phyloP scores from a whole-genome alignment of 2,797 vertebrate species.

The Gila robusta region DNA sequence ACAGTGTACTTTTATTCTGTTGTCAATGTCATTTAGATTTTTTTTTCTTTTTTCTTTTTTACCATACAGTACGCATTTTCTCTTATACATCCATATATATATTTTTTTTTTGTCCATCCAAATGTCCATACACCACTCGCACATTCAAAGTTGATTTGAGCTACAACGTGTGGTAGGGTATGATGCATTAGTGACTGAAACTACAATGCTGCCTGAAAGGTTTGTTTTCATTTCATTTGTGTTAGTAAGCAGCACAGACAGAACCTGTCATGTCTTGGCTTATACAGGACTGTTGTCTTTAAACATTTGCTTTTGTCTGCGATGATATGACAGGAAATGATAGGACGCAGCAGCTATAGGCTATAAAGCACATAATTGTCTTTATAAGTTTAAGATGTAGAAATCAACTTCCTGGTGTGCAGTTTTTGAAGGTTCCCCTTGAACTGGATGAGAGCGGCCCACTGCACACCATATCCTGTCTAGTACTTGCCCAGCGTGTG shows the following conservation, averaged over 20 bases:
- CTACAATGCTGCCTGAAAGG: background rate
- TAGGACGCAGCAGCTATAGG: background rate
- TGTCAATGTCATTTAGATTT: background rate
- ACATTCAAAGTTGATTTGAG: slow-evolving; percentile 11
- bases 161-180: background rate
- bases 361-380: slow-evolving; percentile 11
- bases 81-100: background rate
- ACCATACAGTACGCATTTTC: background rate
- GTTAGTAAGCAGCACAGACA: slow-evolving; percentile 37
- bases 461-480: slow-evolving; percentile 47
- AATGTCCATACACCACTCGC: background rate
- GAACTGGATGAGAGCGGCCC: slow-evolving; percentile 40
- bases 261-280: slow-evolving; percentile 33
- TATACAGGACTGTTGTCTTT: slow-evolving; percentile 27
- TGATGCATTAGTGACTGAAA: slow-evolving; percentile 22
- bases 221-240: slow-evolving; percentile 30
- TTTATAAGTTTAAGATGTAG: slow-evolving; percentile 31
- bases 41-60: too few relatives aligned
- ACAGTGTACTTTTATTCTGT: background rate
- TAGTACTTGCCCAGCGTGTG: slow-evolving; percentile 48
- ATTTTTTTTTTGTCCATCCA: background rate
- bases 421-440: slow-evolving; percentile 37
- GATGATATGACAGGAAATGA: slow-evolving; percentile 26
- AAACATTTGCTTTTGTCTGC: slow-evolving; percentile 2
- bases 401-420: slow-evolving; percentile 30